Conservation (phyloP, 1,140 invertebrate species). For the Pogonognathellus flavescens region DNA sequence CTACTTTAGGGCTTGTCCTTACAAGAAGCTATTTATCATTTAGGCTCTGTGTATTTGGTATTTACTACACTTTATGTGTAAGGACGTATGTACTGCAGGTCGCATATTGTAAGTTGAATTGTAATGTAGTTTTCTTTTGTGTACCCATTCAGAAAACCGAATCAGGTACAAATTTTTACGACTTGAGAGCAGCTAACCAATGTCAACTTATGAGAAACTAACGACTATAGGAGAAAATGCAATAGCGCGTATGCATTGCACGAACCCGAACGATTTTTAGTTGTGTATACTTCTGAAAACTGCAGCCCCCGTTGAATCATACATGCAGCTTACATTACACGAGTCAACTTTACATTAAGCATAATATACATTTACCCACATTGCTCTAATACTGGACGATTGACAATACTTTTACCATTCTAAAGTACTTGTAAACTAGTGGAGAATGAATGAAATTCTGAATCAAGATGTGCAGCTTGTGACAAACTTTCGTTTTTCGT, state of each 20-base stretch:
- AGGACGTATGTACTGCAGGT: constrained; percentile 8
- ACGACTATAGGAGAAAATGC: not conserved
- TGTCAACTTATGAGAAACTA: not conserved
- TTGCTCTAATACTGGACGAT: constrained; percentile 14
- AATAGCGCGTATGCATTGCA: not conserved
- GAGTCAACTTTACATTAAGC: too few relatives aligned
- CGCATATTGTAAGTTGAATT: not conserved
- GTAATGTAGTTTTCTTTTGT: not conserved
- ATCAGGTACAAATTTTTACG: constrained; percentile 59
- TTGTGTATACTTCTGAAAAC: not conserved
- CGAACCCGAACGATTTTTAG: not conserved
- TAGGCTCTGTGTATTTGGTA: not conserved
- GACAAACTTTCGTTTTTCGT: constrained; percentile 16
- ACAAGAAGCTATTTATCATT: constrained; percentile 6
- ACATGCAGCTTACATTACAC: not conserved
- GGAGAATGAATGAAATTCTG: constrained; percentile 24
- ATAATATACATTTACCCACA: not conserved
- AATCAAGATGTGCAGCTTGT: constrained; percentile 22
- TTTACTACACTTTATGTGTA: too few relatives aligned
- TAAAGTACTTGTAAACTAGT: constrained; percentile 7
- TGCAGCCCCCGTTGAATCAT: too few relatives aligned
- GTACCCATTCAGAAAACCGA: constrained; percentile 1
- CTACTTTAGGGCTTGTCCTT: constrained; percentile 58
- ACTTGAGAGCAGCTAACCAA: constrained; percentile 14
- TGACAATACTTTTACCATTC: not conserved